These are phyloP conservation scores for Ctenomys sociabilis DNA, from an alignment of 2,113 vertebrate species.

Conservation along the genomic window DNA sequence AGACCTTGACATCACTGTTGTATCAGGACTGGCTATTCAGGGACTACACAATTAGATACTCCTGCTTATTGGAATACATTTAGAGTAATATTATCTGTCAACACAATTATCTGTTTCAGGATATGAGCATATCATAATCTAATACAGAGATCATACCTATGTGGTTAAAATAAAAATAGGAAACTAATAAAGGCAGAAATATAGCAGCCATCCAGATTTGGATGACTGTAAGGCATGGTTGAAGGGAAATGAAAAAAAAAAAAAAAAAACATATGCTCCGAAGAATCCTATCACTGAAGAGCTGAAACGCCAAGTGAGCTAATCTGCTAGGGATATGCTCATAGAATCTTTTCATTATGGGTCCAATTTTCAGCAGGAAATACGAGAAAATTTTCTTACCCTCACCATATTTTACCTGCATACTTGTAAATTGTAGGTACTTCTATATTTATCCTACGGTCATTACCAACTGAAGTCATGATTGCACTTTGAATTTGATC, in stretches of 20 bases:
- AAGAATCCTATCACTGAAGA: background rate
- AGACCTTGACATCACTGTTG: constrained; percentile 33
- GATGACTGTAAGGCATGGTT: background rate
- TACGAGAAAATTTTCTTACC: background rate
- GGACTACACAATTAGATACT: constrained; percentile 12
- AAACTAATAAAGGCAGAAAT: background rate
- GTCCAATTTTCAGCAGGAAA: background rate
- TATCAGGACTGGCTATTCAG: constrained; percentile 25
- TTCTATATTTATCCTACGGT: background rate
- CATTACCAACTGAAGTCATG: background rate
- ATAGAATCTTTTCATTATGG: background rate
- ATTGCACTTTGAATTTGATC: background rate
- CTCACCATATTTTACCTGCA: background rate
- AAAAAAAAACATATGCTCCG: background rate
- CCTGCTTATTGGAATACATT: constrained; percentile 31
- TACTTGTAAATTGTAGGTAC: background rate
- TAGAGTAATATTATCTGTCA: background rate
- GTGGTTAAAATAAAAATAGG: constrained; percentile 13
- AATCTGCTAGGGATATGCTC: background rate
- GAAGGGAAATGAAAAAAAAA: background rate
- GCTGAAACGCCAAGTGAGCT: background rate
- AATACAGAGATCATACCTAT: background rate
- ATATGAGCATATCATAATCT: background rate
- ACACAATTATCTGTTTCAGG: background rate
- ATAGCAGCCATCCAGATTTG: background rate